A percentile compares a stretch with the other conserved stretches of the same genome.
phyloP scores from a whole-genome alignment of 2,797 vertebrate species.

The Poeciliopsis turneri region DNA sequence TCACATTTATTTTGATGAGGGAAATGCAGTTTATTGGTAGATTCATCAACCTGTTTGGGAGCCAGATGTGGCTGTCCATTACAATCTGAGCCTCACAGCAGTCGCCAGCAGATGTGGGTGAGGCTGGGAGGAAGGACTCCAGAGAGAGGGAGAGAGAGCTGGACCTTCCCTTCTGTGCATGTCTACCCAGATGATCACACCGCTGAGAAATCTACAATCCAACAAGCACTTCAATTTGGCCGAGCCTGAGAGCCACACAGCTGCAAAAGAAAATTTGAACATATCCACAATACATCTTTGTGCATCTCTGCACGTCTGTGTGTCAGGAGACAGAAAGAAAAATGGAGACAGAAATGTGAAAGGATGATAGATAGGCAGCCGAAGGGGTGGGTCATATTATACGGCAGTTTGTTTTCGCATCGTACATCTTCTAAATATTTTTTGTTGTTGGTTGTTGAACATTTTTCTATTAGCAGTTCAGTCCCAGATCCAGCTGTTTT shows the following conservation, averaged over 20 bases:
- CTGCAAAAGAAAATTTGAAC: constrained; percentile 54
- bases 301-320: constrained; percentile 33
- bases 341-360: constrained; percentile 4
- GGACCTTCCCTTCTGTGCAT: constrained; percentile 62
- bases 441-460: not conserved
- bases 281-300: constrained; percentile 42
- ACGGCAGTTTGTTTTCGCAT: constrained; percentile 7
- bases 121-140: constrained; percentile 53
- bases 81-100: constrained; percentile 59
- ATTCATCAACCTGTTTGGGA: constrained; percentile 35
- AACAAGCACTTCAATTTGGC: constrained; percentile 57
- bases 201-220: constrained; percentile 69
- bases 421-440: not conserved
- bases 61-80: constrained; percentile 71
- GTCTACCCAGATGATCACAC: constrained; percentile 71
- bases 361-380: not conserved
- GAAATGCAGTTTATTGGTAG: constrained; percentile 14
- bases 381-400: not conserved
- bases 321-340: not conserved
- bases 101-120: constrained; percentile 71
- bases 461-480: not conserved
- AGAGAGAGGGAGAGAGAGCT: constrained; percentile 48
- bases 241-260: constrained; percentile 66
- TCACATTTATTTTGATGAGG: not conserved
- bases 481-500: not conserved